These are phyloP conservation scores for Drosophila macrothrix DNA, from an alignment of 2,888 invertebrate genomes.

Conservation along the genomic window DNA sequence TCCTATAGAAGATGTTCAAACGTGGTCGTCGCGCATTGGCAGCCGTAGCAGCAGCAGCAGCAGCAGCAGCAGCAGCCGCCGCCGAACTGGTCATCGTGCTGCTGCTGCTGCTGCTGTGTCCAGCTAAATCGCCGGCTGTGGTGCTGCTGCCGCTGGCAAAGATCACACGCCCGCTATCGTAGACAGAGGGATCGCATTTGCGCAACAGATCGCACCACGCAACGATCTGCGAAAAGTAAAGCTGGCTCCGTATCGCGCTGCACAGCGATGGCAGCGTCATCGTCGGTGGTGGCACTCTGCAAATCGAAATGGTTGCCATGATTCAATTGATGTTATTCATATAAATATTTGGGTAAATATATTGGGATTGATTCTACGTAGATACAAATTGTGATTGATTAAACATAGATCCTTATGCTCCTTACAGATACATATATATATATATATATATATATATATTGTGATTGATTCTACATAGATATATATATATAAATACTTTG, in stretches of 20 bases:
- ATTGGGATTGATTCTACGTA: neutral
- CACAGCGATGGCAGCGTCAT: constrained; percentile 90
- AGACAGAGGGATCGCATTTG: constrained; percentile 83
- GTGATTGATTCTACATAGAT: too few relatives aligned
- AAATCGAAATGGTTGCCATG: neutral
- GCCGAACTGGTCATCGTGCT: constrained; percentile 20
- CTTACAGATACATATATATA: too few relatives aligned
- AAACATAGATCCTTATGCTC: too few relatives aligned
- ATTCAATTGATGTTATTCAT: neutral
- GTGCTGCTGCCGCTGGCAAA: constrained; percentile 59
- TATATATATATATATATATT: too few relatives aligned
- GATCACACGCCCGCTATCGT: constrained; percentile 85
- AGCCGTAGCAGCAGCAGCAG: constrained; percentile 1
- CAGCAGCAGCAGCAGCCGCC: neutral
- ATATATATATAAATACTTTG: too few relatives aligned
- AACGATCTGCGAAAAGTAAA: constrained; percentile 98
- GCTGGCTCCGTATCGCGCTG: constrained; percentile 96
- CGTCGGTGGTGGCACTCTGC: constrained; percentile 88
- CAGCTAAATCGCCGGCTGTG: constrained; percentile 77
- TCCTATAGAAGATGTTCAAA: constrained; percentile 84
- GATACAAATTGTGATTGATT: too few relatives aligned
- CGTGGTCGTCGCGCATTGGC: constrained; percentile 74
- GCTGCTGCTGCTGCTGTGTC: constrained; percentile 22
- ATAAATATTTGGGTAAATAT: neutral
- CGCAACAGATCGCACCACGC: constrained; percentile 90